Base-by-base conservation (phyloP, 2,113 vertebrate genomes). In the Periophthalmodon schlosseri region DNA sequence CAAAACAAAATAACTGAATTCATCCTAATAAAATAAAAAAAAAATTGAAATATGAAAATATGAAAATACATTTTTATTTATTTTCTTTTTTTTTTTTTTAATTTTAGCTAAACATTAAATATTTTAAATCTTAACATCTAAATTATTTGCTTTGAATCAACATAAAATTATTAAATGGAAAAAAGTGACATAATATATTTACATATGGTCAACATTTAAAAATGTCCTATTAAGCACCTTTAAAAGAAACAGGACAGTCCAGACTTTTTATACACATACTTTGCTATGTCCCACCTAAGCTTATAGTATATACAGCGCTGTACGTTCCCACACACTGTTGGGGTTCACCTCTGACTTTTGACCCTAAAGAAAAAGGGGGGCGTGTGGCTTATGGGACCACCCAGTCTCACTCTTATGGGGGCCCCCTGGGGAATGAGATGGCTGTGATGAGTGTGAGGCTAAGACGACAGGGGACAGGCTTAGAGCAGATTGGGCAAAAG, bases 241-340 rank as follows among this genome's bases (percentile, higher is more conserved):
- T 68, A 72, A 63, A n/a, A 82, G 86, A 86, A 82, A 81, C 49
- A 11, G 24, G 39, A 47, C 65, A 60, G 81, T 78, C 81, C 74
- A 60, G 33, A 70, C 73, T 68, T 54, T 54, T 54, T 54, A 8
- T 7, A 8, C 52, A 44, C n/a, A 50, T 21, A 65, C 73, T 57
- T 47, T 69, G 68, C 64, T 63, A 23, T 24, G 63, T 56, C 24
- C 20, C 68, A n/a, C 47, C 57, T 18, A 64, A 1, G 75, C n/a
- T 0, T 64, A 70, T 60, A 73, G 68, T 80, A 65, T 81, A 75
- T 66, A 34, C 28, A 49, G 84, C 15, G 1, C 69, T 75, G 82
- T 90, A 90, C 85, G 85, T 93, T 94, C 93, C 92, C 94, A 94
- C 91, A 93, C 86, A 80, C 81, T 86, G 83, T 87, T 63, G 69